Evolutionary conservation across 2,797 vertebrate species (phyloP), one percentile per base, ranked within the genome.

Genomic region (Scyliorhinus canicula): DNA sequence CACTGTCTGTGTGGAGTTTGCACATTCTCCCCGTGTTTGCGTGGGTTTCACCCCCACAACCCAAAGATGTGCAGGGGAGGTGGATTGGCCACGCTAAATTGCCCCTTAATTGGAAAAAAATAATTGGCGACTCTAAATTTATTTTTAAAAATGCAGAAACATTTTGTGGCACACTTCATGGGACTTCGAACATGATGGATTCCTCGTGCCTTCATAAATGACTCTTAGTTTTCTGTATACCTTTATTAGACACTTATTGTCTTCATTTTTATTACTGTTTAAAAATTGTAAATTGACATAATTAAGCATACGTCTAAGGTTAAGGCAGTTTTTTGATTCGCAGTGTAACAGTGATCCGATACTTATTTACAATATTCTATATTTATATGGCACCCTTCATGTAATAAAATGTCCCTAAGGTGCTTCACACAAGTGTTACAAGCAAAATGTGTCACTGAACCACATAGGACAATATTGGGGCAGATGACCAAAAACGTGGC

Each of bases 81-180:
- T n/a, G n/a, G n/a, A n/a, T n/a, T n/a, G n/a, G n/a, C n/a, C n/a
- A n/a, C n/a, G n/a, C n/a, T n/a, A n/a, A n/a, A n/a, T n/a, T n/a
- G n/a, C n/a, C n/a, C n/a, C n/a, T n/a, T n/a, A n/a, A n/a, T n/a
- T n/a, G n/a, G n/a, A n/a, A n/a, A n/a, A n/a, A n/a, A n/a, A n/a
- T n/a, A n/a, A n/a, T n/a, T n/a, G n/a, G n/a, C n/a, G n/a, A n/a
- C n/a, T n/a, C n/a, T n/a, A n/a, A n/a, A n/a, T n/a, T n/a, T n/a
- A n/a, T n/a, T n/a, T n/a, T n/a, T n/a, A n/a, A n/a, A n/a, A n/a
- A n/a, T n/a, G 71, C 95, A 93, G 95, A 96, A 95, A 95, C 65
- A 91, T 96, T 95, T 95, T 95, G 95, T 95, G 67, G n/a, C 6
- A 82, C 35, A 93, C 95, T 95, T 95, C 95, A 67, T 63, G 94